A percentile compares a stretch with the other conserved stretches of the same genome.
phyloP scores from a whole-genome alignment of 2,113 vertebrate species.

The Callithrix jacchus region DNA sequence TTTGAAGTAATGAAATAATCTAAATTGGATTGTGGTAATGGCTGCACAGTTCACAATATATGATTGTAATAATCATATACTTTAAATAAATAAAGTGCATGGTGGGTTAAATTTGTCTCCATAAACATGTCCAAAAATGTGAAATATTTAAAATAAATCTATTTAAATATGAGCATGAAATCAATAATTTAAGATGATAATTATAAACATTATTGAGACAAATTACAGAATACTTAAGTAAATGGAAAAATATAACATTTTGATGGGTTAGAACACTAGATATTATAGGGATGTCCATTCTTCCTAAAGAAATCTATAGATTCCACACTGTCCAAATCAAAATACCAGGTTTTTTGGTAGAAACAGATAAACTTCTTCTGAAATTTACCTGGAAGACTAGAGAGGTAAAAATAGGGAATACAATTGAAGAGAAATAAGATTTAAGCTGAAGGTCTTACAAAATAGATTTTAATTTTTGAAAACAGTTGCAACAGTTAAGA shows the following conservation, averaged over 20 bases:
- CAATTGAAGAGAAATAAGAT: background rate
- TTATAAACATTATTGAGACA: background rate
- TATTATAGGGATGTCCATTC: background rate
- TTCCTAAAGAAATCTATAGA: background rate
- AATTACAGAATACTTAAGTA: background rate
- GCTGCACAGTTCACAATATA: background rate
- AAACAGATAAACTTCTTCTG: background rate
- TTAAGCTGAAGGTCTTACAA: background rate
- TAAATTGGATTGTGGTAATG: background rate
- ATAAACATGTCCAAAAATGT: background rate
- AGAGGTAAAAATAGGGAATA: background rate
- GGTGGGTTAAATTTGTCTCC: background rate
- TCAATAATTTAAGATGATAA: background rate
- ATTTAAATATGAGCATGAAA: background rate
- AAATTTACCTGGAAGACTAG: background rate
- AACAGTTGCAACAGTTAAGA: background rate
- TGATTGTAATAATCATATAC: background rate
- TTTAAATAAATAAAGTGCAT: background rate
- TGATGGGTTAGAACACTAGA: background rate
- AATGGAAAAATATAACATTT: background rate
- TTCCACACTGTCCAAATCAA: background rate
- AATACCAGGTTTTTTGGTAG: background rate
- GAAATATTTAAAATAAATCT: background rate
- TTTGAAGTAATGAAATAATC: background rate
- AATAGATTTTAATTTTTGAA: background rate